These are phyloP conservation scores for Macrostomum cliftonense DNA, from an alignment of 2,888 invertebrate species.

Conservation along the genomic window DNA sequence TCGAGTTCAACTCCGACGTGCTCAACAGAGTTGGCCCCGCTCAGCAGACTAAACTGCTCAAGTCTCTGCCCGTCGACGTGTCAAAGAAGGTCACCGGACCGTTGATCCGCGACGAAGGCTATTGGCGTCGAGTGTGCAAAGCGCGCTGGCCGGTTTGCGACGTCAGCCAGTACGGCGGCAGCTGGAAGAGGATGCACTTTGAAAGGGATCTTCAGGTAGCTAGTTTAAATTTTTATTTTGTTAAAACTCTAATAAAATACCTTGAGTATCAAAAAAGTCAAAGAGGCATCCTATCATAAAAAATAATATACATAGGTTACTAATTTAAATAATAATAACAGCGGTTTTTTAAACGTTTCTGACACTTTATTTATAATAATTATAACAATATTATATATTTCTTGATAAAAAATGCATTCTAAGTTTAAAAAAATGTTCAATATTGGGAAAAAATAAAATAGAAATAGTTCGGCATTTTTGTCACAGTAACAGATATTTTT, in stretches of 20 bases:
- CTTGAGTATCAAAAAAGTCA: too few species aligned
- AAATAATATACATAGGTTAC: not conserved
- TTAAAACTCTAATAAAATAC: too few species aligned
- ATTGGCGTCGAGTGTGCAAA: conserved; percentile 35
- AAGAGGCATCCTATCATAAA: too few species aligned
- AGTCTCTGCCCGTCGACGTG: conserved; percentile 26
- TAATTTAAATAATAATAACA: too few species aligned
- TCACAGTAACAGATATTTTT: too few species aligned
- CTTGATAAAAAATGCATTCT: too few species aligned
- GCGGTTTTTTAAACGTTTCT: too few species aligned
- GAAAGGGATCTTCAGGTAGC: conserved; percentile 25
- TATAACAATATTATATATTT: too few species aligned
- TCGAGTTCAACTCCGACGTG: conserved; percentile 30
- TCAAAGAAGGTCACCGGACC: conserved; percentile 36
- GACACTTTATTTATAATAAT: too few species aligned
- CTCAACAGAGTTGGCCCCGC: conserved; percentile 26
- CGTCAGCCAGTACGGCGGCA: conserved; percentile 25
- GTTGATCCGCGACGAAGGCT: conserved; percentile 34
- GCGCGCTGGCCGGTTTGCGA: conserved; percentile 34
- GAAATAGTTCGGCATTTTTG: too few species aligned
- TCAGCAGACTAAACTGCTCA: conserved; percentile 29
- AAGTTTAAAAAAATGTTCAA: too few species aligned
- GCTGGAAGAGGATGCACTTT: conserved; percentile 38
- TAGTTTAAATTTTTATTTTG: not conserved
- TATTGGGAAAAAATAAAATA: too few species aligned